Evolutionary conservation across 2,888 invertebrate genomes (phyloP), one percentile per base, ranked within the genome.

Genomic region (Spialia ferax): DNA sequence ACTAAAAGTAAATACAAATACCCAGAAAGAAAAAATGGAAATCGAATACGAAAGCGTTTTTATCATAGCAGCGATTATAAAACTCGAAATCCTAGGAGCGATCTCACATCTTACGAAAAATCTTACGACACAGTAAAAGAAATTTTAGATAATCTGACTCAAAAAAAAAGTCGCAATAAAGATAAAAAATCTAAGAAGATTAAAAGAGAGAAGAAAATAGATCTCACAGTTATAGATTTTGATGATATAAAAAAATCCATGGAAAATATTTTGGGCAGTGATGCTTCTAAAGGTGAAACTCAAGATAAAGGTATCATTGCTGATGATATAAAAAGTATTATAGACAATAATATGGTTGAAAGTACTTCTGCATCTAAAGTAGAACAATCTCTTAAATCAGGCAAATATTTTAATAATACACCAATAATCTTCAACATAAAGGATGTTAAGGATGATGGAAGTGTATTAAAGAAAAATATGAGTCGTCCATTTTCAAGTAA

Each of bases 161-260:
- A 55, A 29, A 60, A 48, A 15, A 10, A n/a, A 7, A 4, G 0
- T 15, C 11, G 55, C 18, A 50, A 50, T 50, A 29, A 20, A 10
- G 48, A 32, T 13, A 11, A 29, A 4, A 11, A 2, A 32, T 32
- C 7, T 50, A 22, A 50, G 20, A 61, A 50, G 18, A 29, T 20
- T 50, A 13, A 7, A 4, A 50, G 20, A 0, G 48, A 52, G 8
- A 64, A 71, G 60, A 45, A 52, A 8, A 2, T 64, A 13, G 54
- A 71, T 57, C 29, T 70, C 6, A 68, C 62, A n/a, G 11, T 63
- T 11, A 69, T 63, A 55, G 52, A 70, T 61, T 45, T 68, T 13
- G 57, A 63, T 10, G 42, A 35, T 8, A 60, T 15, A 38, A 55
- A 65, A 13, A 60, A 48, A 18, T 2, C 20, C n/a, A n/a, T 42